Evolutionary conservation across 2,113 vertebrate genomes (phyloP).

Genomic region (Xenopus borealis): DNA sequence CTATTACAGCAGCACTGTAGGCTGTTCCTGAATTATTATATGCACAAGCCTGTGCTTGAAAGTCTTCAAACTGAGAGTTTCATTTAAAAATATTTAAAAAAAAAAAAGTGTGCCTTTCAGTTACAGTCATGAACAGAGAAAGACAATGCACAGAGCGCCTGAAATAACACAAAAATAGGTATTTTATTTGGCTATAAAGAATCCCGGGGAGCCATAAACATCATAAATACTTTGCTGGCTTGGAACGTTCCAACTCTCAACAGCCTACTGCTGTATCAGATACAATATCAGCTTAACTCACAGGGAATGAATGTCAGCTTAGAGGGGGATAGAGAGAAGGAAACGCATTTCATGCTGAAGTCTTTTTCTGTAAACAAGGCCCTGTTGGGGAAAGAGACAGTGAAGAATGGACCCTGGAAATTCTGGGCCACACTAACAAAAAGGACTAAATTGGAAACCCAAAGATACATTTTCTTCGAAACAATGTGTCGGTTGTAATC

Average conservation of each 20-base stretch:
- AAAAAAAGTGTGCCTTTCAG: background rate
- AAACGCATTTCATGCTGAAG: no score
- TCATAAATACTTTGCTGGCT: background rate
- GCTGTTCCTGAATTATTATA: conserved; percentile 28
- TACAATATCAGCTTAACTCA: background rate
- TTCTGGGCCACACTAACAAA: no score
- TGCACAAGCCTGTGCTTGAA: conserved; percentile 9
- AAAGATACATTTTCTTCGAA: no score
- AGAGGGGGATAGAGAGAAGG: no score
- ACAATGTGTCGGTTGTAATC: no score
- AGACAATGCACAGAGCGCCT: background rate
- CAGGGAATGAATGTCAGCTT: background rate
- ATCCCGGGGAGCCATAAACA: background rate
- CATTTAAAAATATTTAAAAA: background rate
- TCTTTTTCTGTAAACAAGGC: no score
- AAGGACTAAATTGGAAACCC: no score
- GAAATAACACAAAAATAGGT: background rate
- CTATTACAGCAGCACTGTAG: background rate
- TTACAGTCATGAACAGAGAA: background rate
- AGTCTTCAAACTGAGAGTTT: background rate
- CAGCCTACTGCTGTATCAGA: background rate
- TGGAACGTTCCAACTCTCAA: background rate
- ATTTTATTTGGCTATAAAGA: conserved; percentile 10
- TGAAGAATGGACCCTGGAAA: no score
- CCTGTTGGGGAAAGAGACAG: no score